A percentile compares a stretch with the other conserved stretches of the same genome.
These are phyloP conservation scores for Boloria selene DNA, from an alignment of 2,888 invertebrate genomes.

Conservation along the genomic window DNA sequence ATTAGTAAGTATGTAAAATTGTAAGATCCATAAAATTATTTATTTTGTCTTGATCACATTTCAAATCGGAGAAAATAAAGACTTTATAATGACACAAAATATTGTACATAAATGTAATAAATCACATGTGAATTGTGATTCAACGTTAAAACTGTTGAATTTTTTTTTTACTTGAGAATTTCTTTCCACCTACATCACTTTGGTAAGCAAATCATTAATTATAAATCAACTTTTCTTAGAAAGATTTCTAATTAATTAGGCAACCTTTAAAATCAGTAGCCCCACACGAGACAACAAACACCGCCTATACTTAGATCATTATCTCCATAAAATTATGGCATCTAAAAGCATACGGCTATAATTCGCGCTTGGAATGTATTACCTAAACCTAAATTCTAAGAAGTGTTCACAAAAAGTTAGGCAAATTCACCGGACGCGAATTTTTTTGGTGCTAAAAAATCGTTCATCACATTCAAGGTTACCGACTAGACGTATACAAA, in stretches of 20 bases:
- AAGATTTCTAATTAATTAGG: conserved; percentile 42
- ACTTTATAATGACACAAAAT: too few species aligned
- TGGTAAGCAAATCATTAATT: conserved; percentile 7
- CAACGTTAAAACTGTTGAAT: too few species aligned
- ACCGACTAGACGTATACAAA: conserved; percentile 76
- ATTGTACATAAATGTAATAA: too few species aligned
- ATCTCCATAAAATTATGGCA: conserved; percentile 75
- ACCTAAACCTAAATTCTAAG: conserved; percentile 72
- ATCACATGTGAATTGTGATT: too few species aligned
- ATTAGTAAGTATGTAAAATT: too few species aligned
- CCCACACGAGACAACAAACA: conserved; percentile 44
- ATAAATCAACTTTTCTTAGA: conserved; percentile 36
- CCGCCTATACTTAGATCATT: conserved; percentile 58
- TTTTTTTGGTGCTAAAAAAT: conserved; percentile 73
- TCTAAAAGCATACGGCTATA: conserved; percentile 63
- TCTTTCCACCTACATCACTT: conserved; percentile 5
- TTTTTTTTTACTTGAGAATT: neutral
- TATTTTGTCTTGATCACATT: too few species aligned
- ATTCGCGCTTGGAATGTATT: conserved; percentile 65
- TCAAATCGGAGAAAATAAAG: too few species aligned
- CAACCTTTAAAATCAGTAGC: conserved; percentile 39
- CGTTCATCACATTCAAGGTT: conserved; percentile 77
- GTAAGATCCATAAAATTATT: too few species aligned
- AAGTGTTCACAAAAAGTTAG: conserved; percentile 75
- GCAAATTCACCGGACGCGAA: conserved; percentile 76